Evolutionary conservation across 2,113 vertebrate species (phyloP), one percentile per base, ranked within the genome.

Genomic region (Emydura subglobosa): DNA sequence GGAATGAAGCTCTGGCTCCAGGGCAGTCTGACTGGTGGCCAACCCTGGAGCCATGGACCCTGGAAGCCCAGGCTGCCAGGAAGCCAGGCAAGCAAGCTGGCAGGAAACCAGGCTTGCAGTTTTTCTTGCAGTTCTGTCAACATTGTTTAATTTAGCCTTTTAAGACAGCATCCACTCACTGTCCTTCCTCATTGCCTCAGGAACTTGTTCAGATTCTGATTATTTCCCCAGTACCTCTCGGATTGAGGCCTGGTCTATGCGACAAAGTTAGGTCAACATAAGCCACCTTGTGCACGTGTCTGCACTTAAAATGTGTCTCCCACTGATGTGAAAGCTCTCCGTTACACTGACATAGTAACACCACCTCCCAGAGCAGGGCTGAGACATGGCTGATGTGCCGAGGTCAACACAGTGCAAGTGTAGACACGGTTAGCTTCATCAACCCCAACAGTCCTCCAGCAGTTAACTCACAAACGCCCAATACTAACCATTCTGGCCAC

Each of bases 141-240:
- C 1, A 0, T 49, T 78, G 74, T 22, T 54, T 86, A 65, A 68
- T 29, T 83, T 79, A 95, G 55, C 8, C 34, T 72, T 57, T 72
- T 51, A 47, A 84, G 51, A 82, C 55, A 39, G 27, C 5, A 5
- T 13, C 50, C 10, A 39, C 21, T 72, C 0, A 81, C 21, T 39
- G 21, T 21, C 0, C 16, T 17, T 39, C 3, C 10, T 34, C 68
- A 31, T 10, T 72, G n/a, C 68, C n/a, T 39, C 68, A 42, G 68
- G n/a, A 39, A 39, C 82, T 27, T 25, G 74, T 39, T 68, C 49
- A 59, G 31, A 50, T 10, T 6, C n/a, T 10, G 44, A 39, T 11
- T 81, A 86, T 44, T 51, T 72, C 10, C 47, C 8, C 44, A 50
- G 14, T 3, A 31, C n/a, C 1, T 83, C 50, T 85, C 34, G 6